Percentiles rank a stretch among this genome's conserved stretches.
Evolutionary conservation across 1,140 invertebrate species (phyloP).

Genomic region (Hestina assimilis): DNA sequence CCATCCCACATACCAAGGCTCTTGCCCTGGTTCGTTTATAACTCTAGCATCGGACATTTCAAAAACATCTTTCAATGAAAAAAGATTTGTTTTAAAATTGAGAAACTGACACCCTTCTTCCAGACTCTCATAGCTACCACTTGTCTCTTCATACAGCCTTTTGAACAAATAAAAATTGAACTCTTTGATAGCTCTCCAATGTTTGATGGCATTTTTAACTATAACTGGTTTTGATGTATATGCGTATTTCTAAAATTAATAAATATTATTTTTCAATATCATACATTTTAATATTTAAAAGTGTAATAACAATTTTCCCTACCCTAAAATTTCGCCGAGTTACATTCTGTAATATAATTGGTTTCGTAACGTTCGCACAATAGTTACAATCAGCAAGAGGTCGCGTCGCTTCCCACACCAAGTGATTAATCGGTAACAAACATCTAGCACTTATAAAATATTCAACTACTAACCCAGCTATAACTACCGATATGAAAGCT

Average conservation of each 20-base stretch:
- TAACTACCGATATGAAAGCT: conserved; percentile 40
- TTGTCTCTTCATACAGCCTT: conserved; percentile 83
- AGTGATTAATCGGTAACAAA: conserved; percentile 88
- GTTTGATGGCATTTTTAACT: conserved; percentile 85
- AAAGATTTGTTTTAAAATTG: conserved; percentile 92
- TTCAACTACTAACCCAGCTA: conserved; percentile 40
- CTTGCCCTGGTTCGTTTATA: conserved; percentile 79
- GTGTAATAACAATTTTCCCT: conserved; percentile 23
- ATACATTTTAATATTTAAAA: background rate
- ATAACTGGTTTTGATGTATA: conserved; percentile 91
- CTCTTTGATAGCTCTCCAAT: conserved; percentile 87
- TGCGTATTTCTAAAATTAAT: conserved; percentile 74
- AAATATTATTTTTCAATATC: background rate
- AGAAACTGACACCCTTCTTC: conserved; percentile 93
- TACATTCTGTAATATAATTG: conserved; percentile 83
- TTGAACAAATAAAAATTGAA: conserved; percentile 89
- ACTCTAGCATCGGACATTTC: conserved; percentile 84
- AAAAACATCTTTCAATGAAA: conserved; percentile 88
- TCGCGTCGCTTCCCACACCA: conserved; percentile 91
- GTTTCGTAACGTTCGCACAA: conserved; percentile 81
- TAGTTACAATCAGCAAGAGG: conserved; percentile 90
- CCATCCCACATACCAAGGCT: conserved; percentile 96
- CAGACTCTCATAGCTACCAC: conserved; percentile 83
- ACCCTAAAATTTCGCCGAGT: conserved; percentile 83
- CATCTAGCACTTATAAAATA: conserved; percentile 81